Base-by-base conservation (phyloP, 30 jellyfish, hydroid and myxozoan species). In the Aurelia coerulea region DNA sequence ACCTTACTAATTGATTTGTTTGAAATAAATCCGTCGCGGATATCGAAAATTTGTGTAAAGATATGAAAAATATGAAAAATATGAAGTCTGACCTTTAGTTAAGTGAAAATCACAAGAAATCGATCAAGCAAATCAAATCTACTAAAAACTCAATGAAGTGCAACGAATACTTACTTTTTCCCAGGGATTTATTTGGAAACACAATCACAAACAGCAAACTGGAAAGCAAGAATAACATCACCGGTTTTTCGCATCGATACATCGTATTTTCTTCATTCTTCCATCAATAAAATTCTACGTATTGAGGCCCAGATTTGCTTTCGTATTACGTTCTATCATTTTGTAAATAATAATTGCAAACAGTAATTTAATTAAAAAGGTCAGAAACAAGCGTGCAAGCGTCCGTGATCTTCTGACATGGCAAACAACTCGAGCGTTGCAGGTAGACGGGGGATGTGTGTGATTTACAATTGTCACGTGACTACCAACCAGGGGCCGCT, bases 331-430 rank as follows among this genome's bases (percentile, higher is more conserved):
- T 46, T 46, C 56, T 46, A 46, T 46, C 56, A 46, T 46, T 46
- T 33, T 71, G 81, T 33, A 31, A 33, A 33, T 12, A 71, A 39
- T 19, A 19, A 37, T n/a, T 32, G 53, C 35, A 62, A 16, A 19
- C 78, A 49, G 35, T 68, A 15, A 16, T 49, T 32, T 12, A 60
- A 46, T 46, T 46, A 46, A 46, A 46, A 46, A 76, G 87, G 76
- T 76, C 87, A 62, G 56, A 60, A 60, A 50, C 71, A 29, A 56
- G 91, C 86, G 92, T 83, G 80, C 41, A 39, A 64, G 90, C 86
- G 92, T 83, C 86, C 56, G 23, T 83, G 92, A 83, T 75, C 92
- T 83, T 83, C 82, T 75, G 92, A 83, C 92, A 83, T 83, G 31
- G 74, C 59, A 68, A 83, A 46, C 80, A 70, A 75, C 68, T 54